Percentiles rank a stretch among this genome's conserved stretches.
Evolutionary conservation across 92 coral and sea anemone genomes (phyloP).

Genomic region (Hydrozoanthus gracilis): DNA sequence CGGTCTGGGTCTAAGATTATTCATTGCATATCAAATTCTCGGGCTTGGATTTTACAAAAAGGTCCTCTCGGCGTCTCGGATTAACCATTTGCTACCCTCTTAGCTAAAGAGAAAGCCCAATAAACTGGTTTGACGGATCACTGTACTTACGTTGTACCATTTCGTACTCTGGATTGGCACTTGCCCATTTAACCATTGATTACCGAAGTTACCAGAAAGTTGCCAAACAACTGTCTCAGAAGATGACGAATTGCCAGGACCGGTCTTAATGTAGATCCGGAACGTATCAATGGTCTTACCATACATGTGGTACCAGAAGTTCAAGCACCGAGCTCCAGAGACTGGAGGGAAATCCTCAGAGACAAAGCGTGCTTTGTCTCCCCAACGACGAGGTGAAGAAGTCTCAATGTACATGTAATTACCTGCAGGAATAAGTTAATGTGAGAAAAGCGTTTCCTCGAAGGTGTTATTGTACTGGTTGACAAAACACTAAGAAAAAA

Average conservation of each 20-base stretch:
- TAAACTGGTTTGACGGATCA: too few species aligned
- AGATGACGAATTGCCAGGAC: slow-evolving; percentile 81
- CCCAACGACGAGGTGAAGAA: slow-evolving; percentile 81
- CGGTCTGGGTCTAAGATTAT: too few species aligned
- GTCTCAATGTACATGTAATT: slow-evolving; percentile 94
- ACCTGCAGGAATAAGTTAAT: slow-evolving; percentile 54
- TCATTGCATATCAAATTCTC: too few species aligned
- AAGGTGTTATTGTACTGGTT: too few species aligned
- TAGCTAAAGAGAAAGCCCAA: too few species aligned
- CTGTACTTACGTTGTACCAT: slow-evolving; percentile 69
- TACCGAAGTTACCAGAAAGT: slow-evolving; percentile 91
- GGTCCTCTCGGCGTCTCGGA: too few species aligned
- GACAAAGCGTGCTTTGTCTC: slow-evolving; percentile 89
- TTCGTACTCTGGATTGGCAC: slow-evolving; percentile 71
- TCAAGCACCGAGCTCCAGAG: slow-evolving; percentile 71
- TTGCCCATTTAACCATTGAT: slow-evolving; percentile 90
- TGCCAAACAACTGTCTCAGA: slow-evolving; percentile 83
- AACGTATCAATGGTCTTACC: slow-evolving; percentile 86
- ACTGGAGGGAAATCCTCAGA: slow-evolving; percentile 84
- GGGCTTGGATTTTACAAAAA: too few species aligned
- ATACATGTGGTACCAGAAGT: slow-evolving; percentile 93
- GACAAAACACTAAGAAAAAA: too few species aligned
- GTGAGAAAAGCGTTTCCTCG: too few species aligned
- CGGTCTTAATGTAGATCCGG: slow-evolving; percentile 82
- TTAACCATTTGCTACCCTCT: too few species aligned